These are phyloP conservation scores for Ligdia adustata DNA, from an alignment of 2,888 invertebrate species.

Conservation along the genomic window DNA sequence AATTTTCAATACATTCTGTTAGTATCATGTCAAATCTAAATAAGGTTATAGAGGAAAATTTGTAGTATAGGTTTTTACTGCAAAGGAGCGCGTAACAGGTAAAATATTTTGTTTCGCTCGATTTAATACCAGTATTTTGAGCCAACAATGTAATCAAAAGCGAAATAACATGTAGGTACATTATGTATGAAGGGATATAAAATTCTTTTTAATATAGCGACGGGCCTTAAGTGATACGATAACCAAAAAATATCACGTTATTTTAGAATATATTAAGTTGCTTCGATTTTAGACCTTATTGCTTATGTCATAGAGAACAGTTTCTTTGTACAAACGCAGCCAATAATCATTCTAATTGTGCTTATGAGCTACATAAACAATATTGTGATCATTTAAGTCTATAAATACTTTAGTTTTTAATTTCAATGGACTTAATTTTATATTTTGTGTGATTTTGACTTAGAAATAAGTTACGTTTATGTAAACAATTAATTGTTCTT, in stretches of 20 bases:
- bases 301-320: constrained; percentile 60
- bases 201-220: too few species aligned
- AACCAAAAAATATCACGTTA: constrained; percentile 70
- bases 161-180: too few species aligned
- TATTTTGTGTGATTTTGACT: constrained; percentile 33
- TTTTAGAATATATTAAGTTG: constrained; percentile 78
- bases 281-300: constrained; percentile 62
- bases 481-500: too few species aligned
- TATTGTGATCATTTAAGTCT: constrained; percentile 47
- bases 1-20: too few species aligned
- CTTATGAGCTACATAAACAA: constrained; percentile 72
- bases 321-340: constrained; percentile 71
- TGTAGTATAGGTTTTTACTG: too few species aligned
- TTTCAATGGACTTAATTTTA: constrained; percentile 39
- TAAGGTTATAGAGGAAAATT: too few species aligned
- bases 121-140: too few species aligned
- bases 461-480: constrained; percentile 20
- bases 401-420: constrained; percentile 54
- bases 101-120: too few species aligned
- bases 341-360: constrained; percentile 65
- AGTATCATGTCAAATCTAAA: too few species aligned
- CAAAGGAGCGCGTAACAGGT: too few species aligned
- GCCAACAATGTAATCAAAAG: too few species aligned
- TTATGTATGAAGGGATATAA: too few species aligned
- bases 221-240: constrained; percentile 57